These are phyloP conservation scores for Ammodramus savannarum DNA, from an alignment of 2,113 vertebrate genomes.

Conservation along the genomic window DNA sequence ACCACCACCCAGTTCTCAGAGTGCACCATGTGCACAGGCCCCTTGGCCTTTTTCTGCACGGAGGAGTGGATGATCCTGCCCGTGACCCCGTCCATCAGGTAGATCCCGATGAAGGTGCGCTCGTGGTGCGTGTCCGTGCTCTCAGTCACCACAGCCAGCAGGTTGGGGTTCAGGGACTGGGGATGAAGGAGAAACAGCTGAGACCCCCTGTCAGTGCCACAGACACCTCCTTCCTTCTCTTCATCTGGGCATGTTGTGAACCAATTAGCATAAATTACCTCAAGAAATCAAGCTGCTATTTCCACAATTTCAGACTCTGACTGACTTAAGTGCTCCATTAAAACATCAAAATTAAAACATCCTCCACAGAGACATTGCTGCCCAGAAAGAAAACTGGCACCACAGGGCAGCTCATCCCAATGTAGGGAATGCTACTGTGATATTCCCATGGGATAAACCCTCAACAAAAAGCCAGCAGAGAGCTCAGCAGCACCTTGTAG, in stretches of 20 bases:
- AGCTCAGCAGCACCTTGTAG: conserved; percentile 82
- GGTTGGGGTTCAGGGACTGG: conserved; percentile 82
- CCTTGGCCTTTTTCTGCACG: conserved; percentile 89
- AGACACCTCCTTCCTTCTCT: not conserved
- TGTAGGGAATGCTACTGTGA: rapidly evolving
- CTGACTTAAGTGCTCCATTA: not conserved
- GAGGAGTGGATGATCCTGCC: conserved; percentile 94
- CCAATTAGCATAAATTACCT: not conserved
- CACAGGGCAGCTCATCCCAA: not conserved
- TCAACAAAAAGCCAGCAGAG: not conserved
- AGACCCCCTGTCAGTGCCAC: not conserved
- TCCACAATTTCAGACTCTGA: not conserved
- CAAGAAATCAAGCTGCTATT: not conserved
- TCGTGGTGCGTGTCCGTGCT: conserved; percentile 89
- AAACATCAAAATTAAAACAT: not conserved
- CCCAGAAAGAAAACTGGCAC: not conserved
- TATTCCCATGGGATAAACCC: not conserved
- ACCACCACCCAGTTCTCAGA: conserved; percentile 99
- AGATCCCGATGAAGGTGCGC: conserved; percentile 88
- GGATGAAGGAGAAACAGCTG: not conserved
- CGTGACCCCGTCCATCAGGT: conserved; percentile 90
- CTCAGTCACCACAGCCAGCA: conserved; percentile 92
- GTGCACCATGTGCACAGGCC: conserved; percentile 92
- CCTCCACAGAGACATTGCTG: not conserved
- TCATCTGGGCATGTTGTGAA: not conserved